Percentiles rank a stretch among this genome's conserved stretches.
Evolutionary conservation across 1,140 invertebrate species (phyloP).

Genomic region (Oryctes rhinoceros): DNA sequence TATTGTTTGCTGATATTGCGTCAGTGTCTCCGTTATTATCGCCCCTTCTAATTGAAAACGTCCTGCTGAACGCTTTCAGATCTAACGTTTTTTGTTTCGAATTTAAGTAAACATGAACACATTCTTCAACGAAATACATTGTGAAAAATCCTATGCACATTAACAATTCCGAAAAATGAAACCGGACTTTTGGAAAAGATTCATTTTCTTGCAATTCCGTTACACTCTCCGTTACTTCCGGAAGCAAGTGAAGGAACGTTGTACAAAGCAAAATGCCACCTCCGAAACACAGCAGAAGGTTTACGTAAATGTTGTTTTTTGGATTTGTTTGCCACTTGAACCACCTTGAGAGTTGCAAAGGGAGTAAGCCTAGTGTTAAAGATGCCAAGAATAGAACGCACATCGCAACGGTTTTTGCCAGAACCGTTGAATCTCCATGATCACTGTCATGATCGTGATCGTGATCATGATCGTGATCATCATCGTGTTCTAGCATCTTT

Average conservation of each 20-base stretch:
- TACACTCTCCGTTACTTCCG: constrained; percentile 82
- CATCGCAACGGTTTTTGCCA: constrained; percentile 78
- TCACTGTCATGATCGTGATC: not conserved
- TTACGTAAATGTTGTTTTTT: constrained; percentile 63
- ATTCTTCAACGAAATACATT: constrained; percentile 85
- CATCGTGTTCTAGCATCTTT: constrained; percentile 8
- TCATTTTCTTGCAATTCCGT: constrained; percentile 65
- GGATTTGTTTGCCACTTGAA: constrained; percentile 66
- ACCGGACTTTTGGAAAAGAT: constrained; percentile 64
- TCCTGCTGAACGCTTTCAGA: constrained; percentile 48
- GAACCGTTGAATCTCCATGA: constrained; percentile 3
- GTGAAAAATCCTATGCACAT: constrained; percentile 84
- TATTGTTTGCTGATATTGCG: constrained; percentile 62
- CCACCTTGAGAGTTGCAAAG: constrained; percentile 71
- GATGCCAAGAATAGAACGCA: constrained; percentile 73
- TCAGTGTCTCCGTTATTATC: constrained; percentile 47
- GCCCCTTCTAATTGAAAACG: constrained; percentile 55
- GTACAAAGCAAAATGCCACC: constrained; percentile 91
- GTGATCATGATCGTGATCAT: constrained; percentile 21
- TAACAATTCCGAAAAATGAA: constrained; percentile 75
- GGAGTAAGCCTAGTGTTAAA: constrained; percentile 73
- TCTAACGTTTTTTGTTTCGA: constrained; percentile 58
- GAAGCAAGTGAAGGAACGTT: constrained; percentile 88
- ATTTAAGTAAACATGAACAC: constrained; percentile 76
- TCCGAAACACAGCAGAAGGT: constrained; percentile 83